Conservation (phyloP, 2,888 invertebrate species). For the Busseola fusca region DNA sequence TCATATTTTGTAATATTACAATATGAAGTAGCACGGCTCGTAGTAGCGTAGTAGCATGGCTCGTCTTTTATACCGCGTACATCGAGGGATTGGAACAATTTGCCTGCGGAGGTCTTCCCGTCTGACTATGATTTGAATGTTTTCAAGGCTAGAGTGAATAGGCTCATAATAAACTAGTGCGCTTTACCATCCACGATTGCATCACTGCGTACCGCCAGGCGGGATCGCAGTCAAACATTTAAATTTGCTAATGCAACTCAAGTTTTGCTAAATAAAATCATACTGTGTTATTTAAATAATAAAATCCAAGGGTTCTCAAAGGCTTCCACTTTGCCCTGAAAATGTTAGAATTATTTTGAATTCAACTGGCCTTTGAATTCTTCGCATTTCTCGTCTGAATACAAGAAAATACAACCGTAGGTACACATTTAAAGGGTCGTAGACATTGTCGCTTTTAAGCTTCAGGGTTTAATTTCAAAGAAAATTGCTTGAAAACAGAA, state of each 20-base stretch:
- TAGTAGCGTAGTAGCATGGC: no score
- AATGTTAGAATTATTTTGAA: slow-evolving; percentile 49
- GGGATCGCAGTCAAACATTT: neutral
- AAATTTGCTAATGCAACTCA: slow-evolving; percentile 24
- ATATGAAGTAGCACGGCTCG: neutral
- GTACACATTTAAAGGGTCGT: slow-evolving; percentile 38
- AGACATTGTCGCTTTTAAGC: slow-evolving; percentile 46
- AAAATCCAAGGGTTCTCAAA: slow-evolving; percentile 43
- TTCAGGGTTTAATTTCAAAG: slow-evolving; percentile 50
- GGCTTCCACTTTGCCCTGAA: slow-evolving; percentile 24
- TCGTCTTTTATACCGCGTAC: no score
- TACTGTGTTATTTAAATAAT: slow-evolving; percentile 45
- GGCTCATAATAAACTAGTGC: no score
- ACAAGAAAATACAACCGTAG: slow-evolving; percentile 50
- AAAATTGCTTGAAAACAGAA: slow-evolving; percentile 42
- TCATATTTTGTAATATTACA: neutral
- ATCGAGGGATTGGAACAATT: no score
- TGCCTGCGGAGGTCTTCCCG: no score
- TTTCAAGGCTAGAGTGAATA: no score
- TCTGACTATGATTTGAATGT: no score
- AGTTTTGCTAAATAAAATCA: slow-evolving; percentile 45
- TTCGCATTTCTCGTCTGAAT: slow-evolving; percentile 47
- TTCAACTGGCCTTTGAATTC: slow-evolving; percentile 50
- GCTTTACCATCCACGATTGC: no score
- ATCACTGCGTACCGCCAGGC: no score